These are phyloP conservation scores for Pluvianellus socialis DNA, from an alignment of 2,113 vertebrate genomes.

Conservation along the genomic window DNA sequence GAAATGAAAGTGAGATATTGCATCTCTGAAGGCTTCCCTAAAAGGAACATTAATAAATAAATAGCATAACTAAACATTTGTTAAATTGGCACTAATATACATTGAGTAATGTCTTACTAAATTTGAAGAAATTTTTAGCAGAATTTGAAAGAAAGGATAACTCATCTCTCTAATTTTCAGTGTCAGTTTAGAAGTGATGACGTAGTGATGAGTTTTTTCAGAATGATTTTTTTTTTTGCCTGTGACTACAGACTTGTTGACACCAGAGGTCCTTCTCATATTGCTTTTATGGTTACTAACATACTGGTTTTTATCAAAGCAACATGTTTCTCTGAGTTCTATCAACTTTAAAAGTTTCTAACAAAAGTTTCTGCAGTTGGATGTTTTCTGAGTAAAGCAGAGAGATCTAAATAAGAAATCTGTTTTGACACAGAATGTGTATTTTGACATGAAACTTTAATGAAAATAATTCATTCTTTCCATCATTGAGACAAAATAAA, in stretches of 20 bases:
- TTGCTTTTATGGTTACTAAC: not conserved
- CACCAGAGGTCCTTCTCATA: not conserved
- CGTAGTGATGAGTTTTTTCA: not conserved
- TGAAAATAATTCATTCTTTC: not conserved
- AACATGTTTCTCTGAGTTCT: not conserved
- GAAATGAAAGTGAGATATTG: constrained; percentile 37
- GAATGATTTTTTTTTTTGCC: not conserved
- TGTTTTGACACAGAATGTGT: not conserved
- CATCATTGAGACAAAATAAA: not conserved
- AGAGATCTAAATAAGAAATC: not conserved
- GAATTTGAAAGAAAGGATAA: not conserved
- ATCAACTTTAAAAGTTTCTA: not conserved
- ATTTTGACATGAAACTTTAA: not conserved
- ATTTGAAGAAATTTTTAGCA: constrained; percentile 7
- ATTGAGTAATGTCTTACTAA: not conserved
- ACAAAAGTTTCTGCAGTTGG: not conserved
- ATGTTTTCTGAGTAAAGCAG: not conserved
- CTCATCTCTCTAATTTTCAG: not conserved
- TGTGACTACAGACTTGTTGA: not conserved
- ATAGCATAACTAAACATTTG: constrained; percentile 46
- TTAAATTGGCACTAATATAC: constrained; percentile 30
- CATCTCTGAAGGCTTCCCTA: constrained; percentile 25
- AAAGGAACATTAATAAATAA: constrained; percentile 52
- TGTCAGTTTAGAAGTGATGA: not conserved
- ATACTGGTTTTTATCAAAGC: not conserved